Evolutionary conservation across 2,888 invertebrate genomes (phyloP).

Genomic region (Hypercompe scribonia): DNA sequence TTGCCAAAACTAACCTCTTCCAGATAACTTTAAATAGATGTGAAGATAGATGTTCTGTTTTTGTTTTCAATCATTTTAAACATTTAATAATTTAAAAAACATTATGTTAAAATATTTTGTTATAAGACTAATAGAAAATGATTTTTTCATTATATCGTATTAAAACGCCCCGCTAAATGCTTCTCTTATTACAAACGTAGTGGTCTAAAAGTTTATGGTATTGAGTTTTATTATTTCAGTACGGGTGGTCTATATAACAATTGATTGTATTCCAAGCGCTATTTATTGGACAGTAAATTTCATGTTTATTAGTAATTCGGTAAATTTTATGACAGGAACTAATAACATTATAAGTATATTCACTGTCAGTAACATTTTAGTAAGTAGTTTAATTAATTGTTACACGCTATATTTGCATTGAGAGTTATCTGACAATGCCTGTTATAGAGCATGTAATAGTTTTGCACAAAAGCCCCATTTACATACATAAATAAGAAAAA

Average conservation of each 20-base stretch:
- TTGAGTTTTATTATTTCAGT: constrained; percentile 38
- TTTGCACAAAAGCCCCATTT: background rate
- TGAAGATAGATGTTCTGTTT: background rate
- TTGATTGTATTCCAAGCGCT: constrained; percentile 13
- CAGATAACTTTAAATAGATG: no score
- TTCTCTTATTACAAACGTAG: background rate
- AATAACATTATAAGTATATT: constrained; percentile 6
- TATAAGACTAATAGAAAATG: background rate
- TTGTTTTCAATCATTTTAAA: background rate
- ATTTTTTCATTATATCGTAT: background rate
- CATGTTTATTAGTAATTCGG: constrained; percentile 22
- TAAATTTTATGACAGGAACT: constrained; percentile 25
- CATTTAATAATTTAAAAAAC: background rate
- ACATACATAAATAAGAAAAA: no score
- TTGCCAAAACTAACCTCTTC: no score
- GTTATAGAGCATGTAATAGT: background rate
- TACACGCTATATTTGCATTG: background rate
- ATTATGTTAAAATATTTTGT: background rate
- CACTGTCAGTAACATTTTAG: background rate
- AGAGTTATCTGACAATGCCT: background rate
- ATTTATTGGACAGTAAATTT: constrained; percentile 36
- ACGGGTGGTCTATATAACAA: constrained; percentile 27
- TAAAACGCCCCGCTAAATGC: background rate
- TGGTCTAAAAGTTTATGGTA: constrained; percentile 29
- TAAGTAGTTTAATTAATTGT: background rate